Conservation (phyloP, 2,797 vertebrate species). For the Cyclura pinguis region DNA sequence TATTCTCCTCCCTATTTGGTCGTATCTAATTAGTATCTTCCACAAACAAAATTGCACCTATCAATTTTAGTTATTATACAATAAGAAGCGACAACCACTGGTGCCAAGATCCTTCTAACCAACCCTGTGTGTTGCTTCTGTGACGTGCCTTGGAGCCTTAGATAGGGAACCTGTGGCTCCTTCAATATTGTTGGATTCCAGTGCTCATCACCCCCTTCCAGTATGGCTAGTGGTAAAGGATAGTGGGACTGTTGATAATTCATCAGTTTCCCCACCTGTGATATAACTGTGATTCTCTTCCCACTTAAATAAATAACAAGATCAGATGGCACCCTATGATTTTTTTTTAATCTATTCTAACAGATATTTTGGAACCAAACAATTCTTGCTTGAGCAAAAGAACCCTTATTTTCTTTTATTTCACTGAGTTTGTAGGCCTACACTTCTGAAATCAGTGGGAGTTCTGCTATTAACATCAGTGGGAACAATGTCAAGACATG, state of each 20-base stretch:
- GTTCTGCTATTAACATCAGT: slow-evolving; percentile 16
- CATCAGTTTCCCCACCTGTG: background rate
- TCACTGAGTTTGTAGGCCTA: slow-evolving; percentile 9
- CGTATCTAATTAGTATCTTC: background rate
- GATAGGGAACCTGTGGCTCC: no score
- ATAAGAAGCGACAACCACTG: background rate
- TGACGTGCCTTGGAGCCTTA: no score
- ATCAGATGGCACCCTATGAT: background rate
- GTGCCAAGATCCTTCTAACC: background rate
- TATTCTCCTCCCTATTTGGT: background rate
- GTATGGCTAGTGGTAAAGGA: background rate
- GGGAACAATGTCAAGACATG: slow-evolving; percentile 50
- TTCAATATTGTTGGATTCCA: no score
- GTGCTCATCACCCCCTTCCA: no score
- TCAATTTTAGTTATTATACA: background rate
- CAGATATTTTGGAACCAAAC: background rate
- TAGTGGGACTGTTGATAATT: background rate
- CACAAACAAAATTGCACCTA: background rate
- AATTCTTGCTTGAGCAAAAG: background rate
- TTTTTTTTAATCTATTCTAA: background rate
- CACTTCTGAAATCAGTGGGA: slow-evolving; percentile 31
- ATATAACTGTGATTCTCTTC: background rate
- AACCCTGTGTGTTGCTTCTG: background rate
- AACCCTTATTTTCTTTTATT: slow-evolving; percentile 1
- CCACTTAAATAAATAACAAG: background rate